Conservation (phyloP, 1,140 invertebrate species). For the Centruroides vittatus region DNA sequence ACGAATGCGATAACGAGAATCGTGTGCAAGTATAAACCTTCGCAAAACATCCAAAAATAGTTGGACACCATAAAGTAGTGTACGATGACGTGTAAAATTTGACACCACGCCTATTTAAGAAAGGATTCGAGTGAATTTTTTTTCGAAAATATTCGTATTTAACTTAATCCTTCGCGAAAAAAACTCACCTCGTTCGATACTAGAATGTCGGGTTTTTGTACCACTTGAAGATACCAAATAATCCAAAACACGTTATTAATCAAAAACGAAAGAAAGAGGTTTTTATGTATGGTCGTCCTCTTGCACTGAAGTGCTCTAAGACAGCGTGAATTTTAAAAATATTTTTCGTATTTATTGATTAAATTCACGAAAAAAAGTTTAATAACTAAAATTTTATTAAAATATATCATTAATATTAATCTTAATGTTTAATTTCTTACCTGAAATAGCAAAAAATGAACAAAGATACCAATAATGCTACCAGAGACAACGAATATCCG, state of each 20-base stretch:
- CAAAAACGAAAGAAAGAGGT: constrained; percentile 80
- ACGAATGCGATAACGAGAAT: constrained; percentile 30
- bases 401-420: too few relatives aligned
- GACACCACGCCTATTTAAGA: constrained; percentile 23
- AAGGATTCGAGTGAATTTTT: background rate
- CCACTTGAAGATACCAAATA: constrained; percentile 38
- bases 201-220: constrained; percentile 31
- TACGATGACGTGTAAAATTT: constrained; percentile 25
- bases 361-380: too few relatives aligned
- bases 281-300: constrained; percentile 81
- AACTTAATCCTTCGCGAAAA: background rate
- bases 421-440: constrained; percentile 23
- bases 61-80: constrained; percentile 29
- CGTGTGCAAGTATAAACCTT: constrained; percentile 33
- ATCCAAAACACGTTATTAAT: constrained; percentile 53
- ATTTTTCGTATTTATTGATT: too few relatives aligned
- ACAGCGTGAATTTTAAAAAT: background rate
- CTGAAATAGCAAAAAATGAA: constrained; percentile 70
- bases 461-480: constrained; percentile 68
- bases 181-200: constrained; percentile 37
- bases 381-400: too few relatives aligned
- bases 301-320: constrained; percentile 52
- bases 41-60: constrained; percentile 34
- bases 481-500: constrained; percentile 69
- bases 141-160: background rate